Conservation (phyloP, 2,113 vertebrate species). For the Percina caprodes region DNA sequence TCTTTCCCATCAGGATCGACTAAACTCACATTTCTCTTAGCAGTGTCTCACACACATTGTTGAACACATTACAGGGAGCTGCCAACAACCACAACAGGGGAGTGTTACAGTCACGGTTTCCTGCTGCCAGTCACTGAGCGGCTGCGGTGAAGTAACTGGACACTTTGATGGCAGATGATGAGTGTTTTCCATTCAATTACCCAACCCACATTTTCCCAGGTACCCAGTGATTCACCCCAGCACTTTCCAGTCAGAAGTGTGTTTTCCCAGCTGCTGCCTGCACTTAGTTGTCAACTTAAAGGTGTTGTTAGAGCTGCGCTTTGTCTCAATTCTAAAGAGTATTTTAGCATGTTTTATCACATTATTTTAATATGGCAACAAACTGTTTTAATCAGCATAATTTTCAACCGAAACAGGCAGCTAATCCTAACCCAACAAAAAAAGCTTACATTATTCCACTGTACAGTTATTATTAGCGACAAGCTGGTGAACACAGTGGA, state of each 20-base stretch:
- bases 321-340: neutral
- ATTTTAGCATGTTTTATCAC: neutral
- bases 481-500: neutral
- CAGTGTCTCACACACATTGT: neutral
- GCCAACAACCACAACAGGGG: constrained; percentile 46
- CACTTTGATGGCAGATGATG: constrained; percentile 50
- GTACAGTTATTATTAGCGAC: neutral
- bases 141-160: constrained; percentile 45
- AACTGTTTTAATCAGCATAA: neutral
- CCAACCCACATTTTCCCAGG: constrained; percentile 36
- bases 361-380: neutral
- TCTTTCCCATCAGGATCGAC: neutral
- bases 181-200: constrained; percentile 64
- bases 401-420: neutral
- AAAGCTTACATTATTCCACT: neutral
- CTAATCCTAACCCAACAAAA: neutral
- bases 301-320: neutral
- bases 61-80: constrained; percentile 23
- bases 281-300: constrained; percentile 19
- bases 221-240: constrained; percentile 36
- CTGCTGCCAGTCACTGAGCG: constrained; percentile 40
- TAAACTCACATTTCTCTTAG: neutral
- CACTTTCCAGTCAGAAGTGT: constrained; percentile 22
- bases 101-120: constrained; percentile 25
- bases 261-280: neutral